These are phyloP conservation scores for Eilema depressum DNA, from an alignment of 2,888 invertebrate species.

Conservation along the genomic window DNA sequence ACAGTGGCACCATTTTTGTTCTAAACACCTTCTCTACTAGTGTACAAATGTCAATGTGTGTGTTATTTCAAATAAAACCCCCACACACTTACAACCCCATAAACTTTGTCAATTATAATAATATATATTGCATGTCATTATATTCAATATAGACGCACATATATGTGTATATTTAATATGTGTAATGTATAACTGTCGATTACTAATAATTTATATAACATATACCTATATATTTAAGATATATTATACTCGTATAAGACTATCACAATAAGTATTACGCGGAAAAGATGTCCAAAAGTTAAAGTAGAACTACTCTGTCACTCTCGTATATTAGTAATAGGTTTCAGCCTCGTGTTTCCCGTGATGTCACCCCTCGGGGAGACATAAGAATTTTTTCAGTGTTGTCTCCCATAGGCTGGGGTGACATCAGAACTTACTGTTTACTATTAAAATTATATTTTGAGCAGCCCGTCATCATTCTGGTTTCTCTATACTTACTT, in stretches of 20 bases:
- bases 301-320: not conserved
- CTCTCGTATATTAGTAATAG: not conserved
- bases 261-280: not conserved
- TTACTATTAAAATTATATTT: no score
- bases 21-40: no score
- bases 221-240: not conserved
- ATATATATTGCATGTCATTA: not conserved
- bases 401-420: no score
- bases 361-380: no score
- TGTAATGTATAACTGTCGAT: not conserved
- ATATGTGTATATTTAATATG: not conserved
- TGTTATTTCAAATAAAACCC: not conserved
- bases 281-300: not conserved
- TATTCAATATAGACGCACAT: not conserved
- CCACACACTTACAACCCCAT: no score
- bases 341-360: no score
- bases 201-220: not conserved
- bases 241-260: not conserved
- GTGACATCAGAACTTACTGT: no score
- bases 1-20: no score
- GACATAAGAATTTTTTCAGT: no score
- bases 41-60: not conserved
- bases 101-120: conserved; percentile 11
- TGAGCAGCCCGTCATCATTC: no score
- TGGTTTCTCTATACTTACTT: no score